Evolutionary conservation across 1,140 invertebrate genomes (phyloP).

Genomic region (Macrobrachium nipponense): DNA sequence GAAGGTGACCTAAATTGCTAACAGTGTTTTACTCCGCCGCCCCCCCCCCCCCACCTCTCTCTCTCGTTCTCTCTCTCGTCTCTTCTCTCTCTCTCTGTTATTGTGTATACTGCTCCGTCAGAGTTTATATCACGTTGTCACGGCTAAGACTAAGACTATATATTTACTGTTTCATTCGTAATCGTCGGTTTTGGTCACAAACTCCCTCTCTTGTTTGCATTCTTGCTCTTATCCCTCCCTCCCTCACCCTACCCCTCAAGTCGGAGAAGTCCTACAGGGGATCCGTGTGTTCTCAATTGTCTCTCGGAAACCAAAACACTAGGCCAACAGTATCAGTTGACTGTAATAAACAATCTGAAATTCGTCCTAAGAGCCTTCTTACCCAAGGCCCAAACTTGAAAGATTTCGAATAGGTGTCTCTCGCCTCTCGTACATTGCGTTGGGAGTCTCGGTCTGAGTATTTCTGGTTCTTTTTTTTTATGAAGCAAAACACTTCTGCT

Average conservation of each 20-base stretch:
- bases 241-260: no score
- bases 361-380: neutral
- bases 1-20: neutral
- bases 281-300: slow-evolving; percentile 25
- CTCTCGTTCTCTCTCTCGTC: slow-evolving; percentile 5
- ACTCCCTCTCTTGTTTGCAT: no score
- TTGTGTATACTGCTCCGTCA: no score
- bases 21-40: neutral
- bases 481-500: slow-evolving; percentile 39
- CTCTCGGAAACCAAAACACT: slow-evolving; percentile 35
- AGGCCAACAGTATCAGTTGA: neutral
- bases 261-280: no score
- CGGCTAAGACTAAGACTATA: no score
- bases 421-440: slow-evolving; percentile 13
- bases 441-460: slow-evolving; percentile 30
- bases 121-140: no score
- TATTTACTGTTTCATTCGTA: no score
- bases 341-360: neutral
- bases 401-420: neutral
- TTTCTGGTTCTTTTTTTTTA: slow-evolving; percentile 16
- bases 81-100: neutral
- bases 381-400: neutral
- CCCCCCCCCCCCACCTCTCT: neutral
- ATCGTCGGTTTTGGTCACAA: no score
- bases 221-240: no score